Conservation (phyloP, 2,888 invertebrate species). For the Diplolepis rosae region DNA sequence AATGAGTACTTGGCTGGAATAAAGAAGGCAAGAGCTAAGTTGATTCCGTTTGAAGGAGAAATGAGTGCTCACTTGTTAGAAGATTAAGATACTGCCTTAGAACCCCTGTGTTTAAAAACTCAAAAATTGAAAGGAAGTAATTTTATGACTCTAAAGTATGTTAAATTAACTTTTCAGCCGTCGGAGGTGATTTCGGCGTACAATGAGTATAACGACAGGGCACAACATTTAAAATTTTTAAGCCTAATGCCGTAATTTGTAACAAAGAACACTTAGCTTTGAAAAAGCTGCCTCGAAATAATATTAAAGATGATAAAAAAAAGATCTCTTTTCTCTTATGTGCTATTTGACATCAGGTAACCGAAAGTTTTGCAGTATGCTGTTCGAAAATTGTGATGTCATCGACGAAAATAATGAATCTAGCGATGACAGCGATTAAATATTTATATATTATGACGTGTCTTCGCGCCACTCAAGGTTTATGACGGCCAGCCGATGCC, state of each 20-base stretch:
- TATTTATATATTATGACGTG: no score
- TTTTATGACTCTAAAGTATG: constrained; percentile 34
- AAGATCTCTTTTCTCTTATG: not conserved
- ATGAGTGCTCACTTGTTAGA: no score
- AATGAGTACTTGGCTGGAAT: no score
- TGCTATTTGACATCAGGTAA: not conserved
- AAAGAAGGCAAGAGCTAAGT: constrained; percentile 8
- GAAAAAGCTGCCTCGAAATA: not conserved
- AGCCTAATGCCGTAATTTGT: no score
- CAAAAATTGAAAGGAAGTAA: constrained; percentile 29
- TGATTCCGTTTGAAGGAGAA: no score
- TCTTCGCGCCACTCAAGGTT: no score
- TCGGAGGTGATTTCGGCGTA: not conserved
- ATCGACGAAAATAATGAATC: no score
- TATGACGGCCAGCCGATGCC: no score
- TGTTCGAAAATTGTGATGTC: no score
- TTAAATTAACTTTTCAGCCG: not conserved
- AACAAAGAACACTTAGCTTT: not conserved
- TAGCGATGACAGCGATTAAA: no score
- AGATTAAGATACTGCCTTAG: no score
- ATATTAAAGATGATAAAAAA: not conserved
- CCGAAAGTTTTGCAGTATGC: constrained; percentile 1
- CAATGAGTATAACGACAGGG: not conserved
- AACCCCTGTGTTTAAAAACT: constrained; percentile 21
- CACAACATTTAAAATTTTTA: not conserved